Evolutionary conservation across 37 sponge, comb jelly and placozoan genomes (phyloP).

Genomic region (Oopsacas minuta): DNA sequence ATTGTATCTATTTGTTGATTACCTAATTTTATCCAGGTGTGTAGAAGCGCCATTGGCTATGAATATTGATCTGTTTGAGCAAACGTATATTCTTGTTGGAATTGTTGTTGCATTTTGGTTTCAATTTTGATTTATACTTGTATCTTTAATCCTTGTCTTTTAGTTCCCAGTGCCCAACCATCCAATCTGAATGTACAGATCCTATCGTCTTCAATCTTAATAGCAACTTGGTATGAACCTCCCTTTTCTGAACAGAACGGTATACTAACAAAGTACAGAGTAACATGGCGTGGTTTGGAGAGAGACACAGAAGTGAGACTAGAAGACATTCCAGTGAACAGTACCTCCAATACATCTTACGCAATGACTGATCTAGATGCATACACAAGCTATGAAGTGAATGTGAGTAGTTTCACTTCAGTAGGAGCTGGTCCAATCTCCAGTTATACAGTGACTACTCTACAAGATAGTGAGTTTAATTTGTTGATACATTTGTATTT

Average conservation of each 20-base stretch:
- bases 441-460: not conserved
- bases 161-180: not conserved
- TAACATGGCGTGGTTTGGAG: constrained; percentile 3
- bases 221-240: constrained; percentile 14
- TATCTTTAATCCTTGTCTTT: too few relatives aligned
- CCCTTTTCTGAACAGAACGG: constrained; percentile 11
- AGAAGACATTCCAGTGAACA: constrained; percentile 10
- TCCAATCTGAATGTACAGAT: not conserved
- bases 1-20: too few relatives aligned
- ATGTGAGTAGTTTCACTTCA: constrained; percentile 19
- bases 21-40: too few relatives aligned
- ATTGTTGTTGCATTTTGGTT: too few relatives aligned
- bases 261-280: not conserved
- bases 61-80: too few relatives aligned
- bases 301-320: not conserved
- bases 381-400: not conserved
- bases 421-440: constrained; percentile 15
- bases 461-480: not conserved
- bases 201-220: not conserved
- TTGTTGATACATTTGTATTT: not conserved
- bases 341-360: not conserved
- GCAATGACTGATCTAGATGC: constrained; percentile 15
- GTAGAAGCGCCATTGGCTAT: too few relatives aligned
- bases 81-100: too few relatives aligned
- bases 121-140: too few relatives aligned